Conservation (phyloP, 1,140 invertebrate species). For the Conus betulinus region DNA sequence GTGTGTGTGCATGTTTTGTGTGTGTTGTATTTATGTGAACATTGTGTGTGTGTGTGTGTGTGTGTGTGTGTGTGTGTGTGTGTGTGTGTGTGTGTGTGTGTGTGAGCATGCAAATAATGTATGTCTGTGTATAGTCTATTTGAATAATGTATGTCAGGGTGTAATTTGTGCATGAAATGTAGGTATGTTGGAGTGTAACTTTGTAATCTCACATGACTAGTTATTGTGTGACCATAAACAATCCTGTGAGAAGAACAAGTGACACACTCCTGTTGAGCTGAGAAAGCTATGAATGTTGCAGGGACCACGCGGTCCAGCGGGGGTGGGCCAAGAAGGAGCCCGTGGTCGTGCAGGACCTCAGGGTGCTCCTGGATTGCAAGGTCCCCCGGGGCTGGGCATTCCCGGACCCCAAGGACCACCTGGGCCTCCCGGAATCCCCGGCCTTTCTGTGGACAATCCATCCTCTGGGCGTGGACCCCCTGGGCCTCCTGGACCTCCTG, state of each 20-base stretch:
- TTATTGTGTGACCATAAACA: background rate
- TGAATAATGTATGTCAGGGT: too few relatives aligned
- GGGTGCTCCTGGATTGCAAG: conserved; percentile 43
- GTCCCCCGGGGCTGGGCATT: conserved; percentile 47
- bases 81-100: too few relatives aligned
- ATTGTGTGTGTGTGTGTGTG: too few relatives aligned
- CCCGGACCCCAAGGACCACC: conserved; percentile 53
- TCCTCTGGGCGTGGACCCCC: conserved; percentile 25
- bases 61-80: too few relatives aligned
- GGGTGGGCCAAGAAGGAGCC: conserved; percentile 44
- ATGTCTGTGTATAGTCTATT: too few relatives aligned
- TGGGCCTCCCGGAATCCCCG: conserved; percentile 68
- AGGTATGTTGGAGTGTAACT: too few relatives aligned
- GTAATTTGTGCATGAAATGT: too few relatives aligned
- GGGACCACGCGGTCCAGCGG: conserved; percentile 45
- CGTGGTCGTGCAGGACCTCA: conserved; percentile 45
- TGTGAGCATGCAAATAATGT: too few relatives aligned
- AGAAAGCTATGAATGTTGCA: background rate
- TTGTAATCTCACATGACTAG: background rate
- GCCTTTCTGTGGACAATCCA: background rate
- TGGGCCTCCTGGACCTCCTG: conserved; percentile 55
- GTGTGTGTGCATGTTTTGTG: too few relatives aligned
- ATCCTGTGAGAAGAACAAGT: too few relatives aligned
- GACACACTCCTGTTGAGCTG: too few relatives aligned
- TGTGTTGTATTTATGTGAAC: too few relatives aligned